Evolutionary conservation across 1,140 invertebrate species (phyloP).

Genomic region (Procambarus clarkii): DNA sequence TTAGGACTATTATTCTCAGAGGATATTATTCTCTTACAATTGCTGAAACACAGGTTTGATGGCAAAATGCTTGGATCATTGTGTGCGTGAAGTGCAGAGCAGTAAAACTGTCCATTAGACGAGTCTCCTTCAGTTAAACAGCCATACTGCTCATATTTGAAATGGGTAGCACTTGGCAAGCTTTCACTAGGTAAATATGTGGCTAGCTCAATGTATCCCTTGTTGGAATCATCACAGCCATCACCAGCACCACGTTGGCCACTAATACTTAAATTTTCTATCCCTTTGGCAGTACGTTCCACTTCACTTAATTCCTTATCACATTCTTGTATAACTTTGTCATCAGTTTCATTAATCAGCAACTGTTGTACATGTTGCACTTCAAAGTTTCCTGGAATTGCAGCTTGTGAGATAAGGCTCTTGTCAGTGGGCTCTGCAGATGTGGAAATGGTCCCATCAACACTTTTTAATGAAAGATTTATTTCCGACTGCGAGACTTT

Average conservation of each 20-base stretch:
- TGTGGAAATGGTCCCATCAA: background rate
- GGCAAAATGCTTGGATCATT: background rate
- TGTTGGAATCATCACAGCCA: conserved; percentile 31
- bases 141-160: background rate
- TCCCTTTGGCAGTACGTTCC: background rate
- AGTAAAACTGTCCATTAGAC: background rate
- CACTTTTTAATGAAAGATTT: background rate
- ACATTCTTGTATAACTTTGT: background rate
- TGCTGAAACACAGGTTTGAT: background rate
- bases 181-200: conserved; percentile 20
- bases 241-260: conserved; percentile 22
- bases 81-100: background rate
- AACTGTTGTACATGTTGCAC: background rate
- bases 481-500: background rate
- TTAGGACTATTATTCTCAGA: background rate
- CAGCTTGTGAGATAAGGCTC: background rate
- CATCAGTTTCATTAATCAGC: background rate
- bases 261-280: background rate
- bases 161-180: background rate
- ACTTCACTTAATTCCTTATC: background rate
- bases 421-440: background rate
- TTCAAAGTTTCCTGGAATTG: background rate
- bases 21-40: background rate
- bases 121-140: background rate
- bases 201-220: conserved; percentile 50